Evolutionary conservation across 2,888 invertebrate genomes (phyloP), one percentile per base, ranked within the genome.

Genomic region (Drosophila nr. perissopoda): DNA sequence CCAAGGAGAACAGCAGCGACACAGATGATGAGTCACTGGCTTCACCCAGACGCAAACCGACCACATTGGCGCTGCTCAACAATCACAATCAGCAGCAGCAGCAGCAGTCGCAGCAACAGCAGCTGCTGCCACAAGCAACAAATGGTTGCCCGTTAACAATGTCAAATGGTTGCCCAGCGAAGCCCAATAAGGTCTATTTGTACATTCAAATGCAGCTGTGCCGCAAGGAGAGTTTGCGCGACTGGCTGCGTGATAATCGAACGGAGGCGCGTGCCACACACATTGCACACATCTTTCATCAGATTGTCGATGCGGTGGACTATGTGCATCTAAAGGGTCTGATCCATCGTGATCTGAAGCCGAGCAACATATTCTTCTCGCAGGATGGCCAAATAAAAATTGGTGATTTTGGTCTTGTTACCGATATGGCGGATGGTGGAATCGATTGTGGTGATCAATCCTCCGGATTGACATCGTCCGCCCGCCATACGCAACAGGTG

Each of bases 191-290:
- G 91, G 95, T 96, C 91, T 98, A 96, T 92, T 94, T 99, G 21
- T 99, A 98, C 92, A 99, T 99, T 92, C 99, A 99, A 94, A 99
- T 99, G 99, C 98, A 99, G 93, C 94, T 99, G 74, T 99, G 99
- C 90, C 95, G 95, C 62, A 95, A 96, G 88, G 96, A 97, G 88
- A 98, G 97, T 77, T 94, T 99, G 46, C 96, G 97, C 89, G 98
- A 99, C 89, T 99, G 99, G 99, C 94, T 99, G 42, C 93, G 94
- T 60, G 94, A 94, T 25, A 95, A 96, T 86, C 92, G 93, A 0
- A 92, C 92, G 25, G 93, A 94, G 0, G 90, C 91, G 0, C 93
- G 96, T 38, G 89, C 92, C 3, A 91, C 94, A 1, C 92, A 94
- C 83, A 94, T 96, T 59, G 94, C 96, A 62, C 94, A 94, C 40